Evolutionary conservation across 1,140 invertebrate genomes (phyloP), one percentile per base, ranked within the genome.

Genomic region (Papilio dardanus): DNA sequence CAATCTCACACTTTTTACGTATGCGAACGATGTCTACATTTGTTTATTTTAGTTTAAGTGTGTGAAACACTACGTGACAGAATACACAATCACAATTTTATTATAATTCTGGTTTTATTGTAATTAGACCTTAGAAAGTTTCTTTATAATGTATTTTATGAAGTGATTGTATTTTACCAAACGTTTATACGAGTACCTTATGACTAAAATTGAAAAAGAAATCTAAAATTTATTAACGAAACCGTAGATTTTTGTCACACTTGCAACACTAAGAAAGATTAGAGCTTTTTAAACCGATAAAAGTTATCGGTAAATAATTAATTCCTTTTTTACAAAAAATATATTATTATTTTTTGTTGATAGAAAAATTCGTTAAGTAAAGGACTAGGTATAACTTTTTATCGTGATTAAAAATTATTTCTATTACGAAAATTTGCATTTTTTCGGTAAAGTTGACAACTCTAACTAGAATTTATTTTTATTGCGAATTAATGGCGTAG

Each of bases 401-500:
- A 24, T 28, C 3, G 14, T 14, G 14, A 14, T 62, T 1, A 28
- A 4, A 62, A 62, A 62, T 28, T 28, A 5, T 62, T 62, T 62
- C 54, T 30, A 3, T 62, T 0, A 62, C 28, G 4, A 62, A 62
- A 40, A 69, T 69, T 42, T n/a, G 21, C 10, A 35, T 28, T 16
- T 40, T 69, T 40, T 40, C n/a, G 21, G 37, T 42, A 7, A 6
- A 58, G 10, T 4, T 14, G 58, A 62, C 80, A 76, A 74, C 85
- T 83, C 86, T 86, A 82, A 30, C 46, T 31, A 74, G 83, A 91
- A 85, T 92, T 92, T 93, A 93, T 93, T 91, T 92, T 93, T 93
- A 93, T 91, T 93, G 90, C 91, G 91, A 92, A 93, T 93, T 93
- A 93, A 93, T 93, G 91, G 91, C 91, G 91, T 93, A 93, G 91